Evolutionary conservation across 2,888 invertebrate genomes (phyloP).

Genomic region (Chrysopilus asiliformis): DNA sequence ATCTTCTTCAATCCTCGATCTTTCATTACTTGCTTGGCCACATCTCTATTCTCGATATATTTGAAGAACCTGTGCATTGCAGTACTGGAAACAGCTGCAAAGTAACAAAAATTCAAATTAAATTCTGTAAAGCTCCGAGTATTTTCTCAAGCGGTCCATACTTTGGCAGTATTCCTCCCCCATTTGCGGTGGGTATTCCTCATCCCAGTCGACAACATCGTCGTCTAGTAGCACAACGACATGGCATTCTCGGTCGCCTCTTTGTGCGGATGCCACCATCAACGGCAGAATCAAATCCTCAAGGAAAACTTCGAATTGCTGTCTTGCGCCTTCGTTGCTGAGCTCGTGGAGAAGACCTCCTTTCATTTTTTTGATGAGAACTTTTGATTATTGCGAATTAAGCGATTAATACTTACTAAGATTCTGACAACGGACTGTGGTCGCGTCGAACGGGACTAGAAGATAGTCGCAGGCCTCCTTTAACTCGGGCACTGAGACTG

Average conservation of each 20-base stretch:
- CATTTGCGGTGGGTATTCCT: slow-evolving; percentile 98
- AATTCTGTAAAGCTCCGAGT: not conserved
- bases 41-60: slow-evolving; percentile 98
- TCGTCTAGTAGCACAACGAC: slow-evolving; percentile 93
- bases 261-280: slow-evolving; percentile 87
- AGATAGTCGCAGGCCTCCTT: slow-evolving; percentile 98
- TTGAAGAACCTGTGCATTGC: slow-evolving; percentile 97
- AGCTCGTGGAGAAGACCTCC: slow-evolving; percentile 93
- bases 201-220: slow-evolving; percentile 95
- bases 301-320: slow-evolving; percentile 91
- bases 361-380: slow-evolving; percentile 27
- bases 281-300: slow-evolving; percentile 90
- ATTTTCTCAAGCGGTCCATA: slow-evolving; percentile 30
- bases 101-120: slow-evolving; percentile 1
- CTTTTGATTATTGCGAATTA: slow-evolving; percentile 4
- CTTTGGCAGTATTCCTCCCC: slow-evolving; percentile 98
- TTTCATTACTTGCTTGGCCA: slow-evolving; percentile 97
- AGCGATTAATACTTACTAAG: slow-evolving; percentile 61
- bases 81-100: slow-evolving; percentile 80
- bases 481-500: slow-evolving; percentile 90
- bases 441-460: slow-evolving; percentile 93
- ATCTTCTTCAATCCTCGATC: slow-evolving; percentile 98
- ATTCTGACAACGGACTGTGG: slow-evolving; percentile 91
- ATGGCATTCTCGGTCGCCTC: slow-evolving; percentile 96
- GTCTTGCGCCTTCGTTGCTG: slow-evolving; percentile 97